phyloP scores from a whole-genome alignment of 1,140 invertebrate genomes.

The Trichonephila clavata region DNA sequence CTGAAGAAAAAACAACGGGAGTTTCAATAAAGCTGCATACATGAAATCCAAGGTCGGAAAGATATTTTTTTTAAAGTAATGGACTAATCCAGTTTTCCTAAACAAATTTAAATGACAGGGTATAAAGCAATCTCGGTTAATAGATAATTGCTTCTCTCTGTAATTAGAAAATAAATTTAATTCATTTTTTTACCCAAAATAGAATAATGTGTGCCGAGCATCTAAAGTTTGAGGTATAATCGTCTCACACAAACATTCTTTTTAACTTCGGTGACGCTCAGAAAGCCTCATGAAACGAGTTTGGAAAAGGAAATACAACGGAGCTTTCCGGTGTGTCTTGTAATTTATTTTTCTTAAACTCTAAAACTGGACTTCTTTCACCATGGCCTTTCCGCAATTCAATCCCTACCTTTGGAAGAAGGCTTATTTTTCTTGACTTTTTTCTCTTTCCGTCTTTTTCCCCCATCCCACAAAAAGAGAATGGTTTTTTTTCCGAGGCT shows the following conservation, averaged over 20 bases:
- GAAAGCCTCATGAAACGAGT: constrained; percentile 52
- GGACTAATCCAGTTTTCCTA: no score
- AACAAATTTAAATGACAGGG: neutral
- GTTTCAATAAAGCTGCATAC: no score
- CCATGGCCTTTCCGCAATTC: constrained; percentile 64
- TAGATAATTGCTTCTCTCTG: neutral
- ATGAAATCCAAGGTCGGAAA: no score
- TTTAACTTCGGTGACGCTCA: constrained; percentile 12
- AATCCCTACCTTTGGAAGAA: constrained; percentile 43
- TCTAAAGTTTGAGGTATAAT: neutral
- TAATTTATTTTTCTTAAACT: constrained; percentile 72
- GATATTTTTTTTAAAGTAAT: no score
- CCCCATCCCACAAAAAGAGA: constrained; percentile 41
- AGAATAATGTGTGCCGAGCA: neutral
- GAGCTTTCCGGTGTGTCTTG: constrained; percentile 33
- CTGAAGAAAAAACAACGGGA: no score
- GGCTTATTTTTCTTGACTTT: constrained; percentile 27
- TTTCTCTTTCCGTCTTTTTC: neutral
- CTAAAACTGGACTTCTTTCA: constrained; percentile 74
- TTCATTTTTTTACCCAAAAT: neutral
- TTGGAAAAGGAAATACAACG: constrained; percentile 56
- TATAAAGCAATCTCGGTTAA: neutral
- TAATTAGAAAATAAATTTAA: neutral
- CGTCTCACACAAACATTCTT: constrained; percentile 26
- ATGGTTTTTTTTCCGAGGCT: constrained; percentile 53